Evolutionary conservation across 2,888 invertebrate species (phyloP).

Genomic region (Teleogryllus oceanicus): DNA sequence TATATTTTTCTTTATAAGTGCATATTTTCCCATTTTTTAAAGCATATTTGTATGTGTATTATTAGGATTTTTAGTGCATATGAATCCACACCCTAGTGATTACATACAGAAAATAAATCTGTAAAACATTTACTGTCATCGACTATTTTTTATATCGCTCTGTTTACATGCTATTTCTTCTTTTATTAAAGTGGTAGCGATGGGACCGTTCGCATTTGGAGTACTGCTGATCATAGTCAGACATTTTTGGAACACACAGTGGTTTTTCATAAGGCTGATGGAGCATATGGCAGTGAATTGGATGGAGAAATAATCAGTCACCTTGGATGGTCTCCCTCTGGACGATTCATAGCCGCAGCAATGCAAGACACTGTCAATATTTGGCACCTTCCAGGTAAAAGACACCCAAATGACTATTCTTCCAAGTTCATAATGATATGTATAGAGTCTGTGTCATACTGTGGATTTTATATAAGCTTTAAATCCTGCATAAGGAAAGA

Average conservation of each 20-base stretch:
- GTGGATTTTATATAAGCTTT: too few relatives aligned
- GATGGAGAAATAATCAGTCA: conserved; percentile 52
- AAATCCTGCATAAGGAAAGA: too few relatives aligned
- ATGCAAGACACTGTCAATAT: conserved; percentile 58
- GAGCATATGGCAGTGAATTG: conserved; percentile 52
- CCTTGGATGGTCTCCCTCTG: conserved; percentile 55
- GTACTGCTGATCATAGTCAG: conserved; percentile 47
- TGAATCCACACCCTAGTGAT: too few relatives aligned
- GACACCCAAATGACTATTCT: not conserved
- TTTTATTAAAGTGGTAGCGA: conserved; percentile 52
- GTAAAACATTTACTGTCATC: too few relatives aligned
- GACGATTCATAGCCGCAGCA: conserved; percentile 56
- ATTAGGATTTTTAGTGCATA: too few relatives aligned
- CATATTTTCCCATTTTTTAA: too few relatives aligned
- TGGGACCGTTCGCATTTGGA: conserved; percentile 60
- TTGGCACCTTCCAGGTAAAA: conserved; percentile 52
- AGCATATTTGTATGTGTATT: too few relatives aligned
- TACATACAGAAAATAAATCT: too few relatives aligned
- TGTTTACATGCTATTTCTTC: too few relatives aligned
- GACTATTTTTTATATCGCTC: too few relatives aligned
- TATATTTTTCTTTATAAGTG: too few relatives aligned
- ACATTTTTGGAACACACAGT: conserved; percentile 53
- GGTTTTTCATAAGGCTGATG: conserved; percentile 53
- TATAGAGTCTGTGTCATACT: not conserved
- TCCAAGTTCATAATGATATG: not conserved